A percentile compares a stretch with the other conserved stretches of the same genome.
Conservation (phyloP, 2,113 vertebrate species). For the Xenopus borealis region DNA sequence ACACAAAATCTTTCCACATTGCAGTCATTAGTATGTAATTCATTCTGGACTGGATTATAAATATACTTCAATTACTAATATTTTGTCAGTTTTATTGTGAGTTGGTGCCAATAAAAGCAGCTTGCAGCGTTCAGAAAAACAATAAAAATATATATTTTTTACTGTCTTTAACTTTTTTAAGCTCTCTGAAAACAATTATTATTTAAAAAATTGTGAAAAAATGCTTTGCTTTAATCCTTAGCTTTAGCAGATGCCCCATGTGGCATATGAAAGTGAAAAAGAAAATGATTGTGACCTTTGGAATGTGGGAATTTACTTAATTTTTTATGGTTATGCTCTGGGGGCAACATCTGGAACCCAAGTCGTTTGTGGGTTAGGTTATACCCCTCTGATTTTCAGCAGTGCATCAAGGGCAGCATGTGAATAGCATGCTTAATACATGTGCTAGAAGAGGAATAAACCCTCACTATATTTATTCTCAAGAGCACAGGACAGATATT, state of each 20-base stretch:
- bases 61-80: conserved; percentile 41
- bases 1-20: conserved; percentile 13
- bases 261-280: conserved; percentile 25
- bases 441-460: too few relatives aligned
- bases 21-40: conserved; percentile 12
- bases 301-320: conserved; percentile 36
- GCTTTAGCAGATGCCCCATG: conserved; percentile 18
- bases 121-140: conserved; percentile 16
- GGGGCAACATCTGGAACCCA: conserved; percentile 32
- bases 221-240: conserved; percentile 20
- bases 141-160: conserved; percentile 32
- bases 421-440: too few relatives aligned
- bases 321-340: not conserved
- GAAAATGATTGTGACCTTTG: conserved; percentile 13
- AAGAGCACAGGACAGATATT: not conserved
- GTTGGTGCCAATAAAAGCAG: conserved; percentile 28
- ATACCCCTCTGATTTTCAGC: conserved; percentile 10
- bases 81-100: conserved; percentile 32
- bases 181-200: conserved; percentile 34
- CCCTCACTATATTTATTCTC: too few relatives aligned
- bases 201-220: conserved; percentile 3
- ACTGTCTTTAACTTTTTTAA: conserved; percentile 13
- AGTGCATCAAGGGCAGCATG: too few relatives aligned
- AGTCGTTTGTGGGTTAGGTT: not conserved
- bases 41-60: conserved; percentile 20